Conservation (phyloP, 1,140 invertebrate genomes). For the Sycobia sp. region DNA sequence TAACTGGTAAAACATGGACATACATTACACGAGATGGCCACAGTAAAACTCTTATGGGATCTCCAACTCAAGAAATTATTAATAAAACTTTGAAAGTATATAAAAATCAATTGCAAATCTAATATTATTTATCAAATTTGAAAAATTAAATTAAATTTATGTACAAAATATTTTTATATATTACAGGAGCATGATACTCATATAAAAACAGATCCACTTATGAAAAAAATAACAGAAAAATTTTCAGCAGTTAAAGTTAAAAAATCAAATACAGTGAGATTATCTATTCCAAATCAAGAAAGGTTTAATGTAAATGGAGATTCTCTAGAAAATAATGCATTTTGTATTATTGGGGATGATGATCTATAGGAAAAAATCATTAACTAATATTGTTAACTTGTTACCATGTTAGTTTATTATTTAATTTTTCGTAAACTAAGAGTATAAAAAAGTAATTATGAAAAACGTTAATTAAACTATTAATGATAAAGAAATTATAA, state of each 20-base stretch:
- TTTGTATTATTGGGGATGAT: constrained; percentile 89
- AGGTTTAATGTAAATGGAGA: constrained; percentile 67
- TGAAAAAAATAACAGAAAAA: constrained; percentile 59
- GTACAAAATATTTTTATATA: not conserved
- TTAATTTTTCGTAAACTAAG: constrained; percentile 8
- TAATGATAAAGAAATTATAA: too few relatives aligned
- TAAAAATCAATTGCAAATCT: too few relatives aligned
- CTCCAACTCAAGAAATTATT: constrained; percentile 43
- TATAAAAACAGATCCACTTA: constrained; percentile 55
- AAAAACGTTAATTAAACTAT: not conserved
- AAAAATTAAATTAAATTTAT: not conserved
- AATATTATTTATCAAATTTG: not conserved
- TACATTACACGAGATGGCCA: constrained; percentile 67
- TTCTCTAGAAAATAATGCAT: constrained; percentile 84
- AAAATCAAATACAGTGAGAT: constrained; percentile 47
- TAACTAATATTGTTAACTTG: not conserved
- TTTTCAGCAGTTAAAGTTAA: constrained; percentile 53
- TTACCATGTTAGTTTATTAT: constrained; percentile 25
- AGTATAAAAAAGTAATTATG: not conserved
- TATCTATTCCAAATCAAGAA: constrained; percentile 63
- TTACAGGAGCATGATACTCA: constrained; percentile 37
- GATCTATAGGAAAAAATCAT: constrained; percentile 69
- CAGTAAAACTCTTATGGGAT: constrained; percentile 51
- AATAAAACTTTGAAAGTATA: constrained; percentile 41
- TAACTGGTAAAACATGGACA: constrained; percentile 56